These are phyloP conservation scores for Montipora capitata DNA, from an alignment of 92 coral and sea anemone species.

Conservation along the genomic window DNA sequence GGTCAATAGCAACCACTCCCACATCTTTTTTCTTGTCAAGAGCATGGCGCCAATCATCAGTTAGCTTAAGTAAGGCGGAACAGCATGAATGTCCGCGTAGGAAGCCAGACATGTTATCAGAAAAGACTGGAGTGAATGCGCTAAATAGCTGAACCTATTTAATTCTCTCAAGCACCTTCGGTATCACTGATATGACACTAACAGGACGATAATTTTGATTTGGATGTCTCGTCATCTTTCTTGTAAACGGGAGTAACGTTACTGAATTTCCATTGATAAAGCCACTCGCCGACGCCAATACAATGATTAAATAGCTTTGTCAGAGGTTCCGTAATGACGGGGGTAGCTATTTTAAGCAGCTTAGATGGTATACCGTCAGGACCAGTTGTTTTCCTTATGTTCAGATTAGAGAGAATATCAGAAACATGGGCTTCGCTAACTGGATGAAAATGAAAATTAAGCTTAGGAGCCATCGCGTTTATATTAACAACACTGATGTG, in stretches of 20 bases:
- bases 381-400: slow-evolving; percentile 32
- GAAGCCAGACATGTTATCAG: slow-evolving; percentile 48
- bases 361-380: slow-evolving; percentile 50
- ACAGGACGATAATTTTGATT: slow-evolving; percentile 66
- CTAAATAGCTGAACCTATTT: slow-evolving; percentile 40
- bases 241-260: slow-evolving; percentile 60
- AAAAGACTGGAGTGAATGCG: slow-evolving; percentile 35
- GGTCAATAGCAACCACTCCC: slow-evolving; percentile 12
- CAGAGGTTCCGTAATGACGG: slow-evolving; percentile 41
- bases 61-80: slow-evolving; percentile 45
- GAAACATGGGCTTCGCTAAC: slow-evolving; percentile 1
- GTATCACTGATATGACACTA: slow-evolving; percentile 46
- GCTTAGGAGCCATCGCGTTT: slow-evolving; percentile 11
- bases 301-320: slow-evolving; percentile 44
- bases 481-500: slow-evolving; percentile 46
- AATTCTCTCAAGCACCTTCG: slow-evolving; percentile 41
- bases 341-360: slow-evolving; percentile 38
- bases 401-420: background rate
- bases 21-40: slow-evolving; percentile 25
- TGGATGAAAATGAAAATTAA: background rate
- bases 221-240: slow-evolving; percentile 38
- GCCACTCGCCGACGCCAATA: slow-evolving; percentile 41
- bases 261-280: slow-evolving; percentile 39
- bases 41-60: slow-evolving; percentile 51
- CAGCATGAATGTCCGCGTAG: slow-evolving; percentile 60